A percentile compares a stretch with the other conserved stretches of the same genome.
phyloP scores from a whole-genome alignment of 1,140 invertebrate species.

The Kradibia gibbosae region DNA sequence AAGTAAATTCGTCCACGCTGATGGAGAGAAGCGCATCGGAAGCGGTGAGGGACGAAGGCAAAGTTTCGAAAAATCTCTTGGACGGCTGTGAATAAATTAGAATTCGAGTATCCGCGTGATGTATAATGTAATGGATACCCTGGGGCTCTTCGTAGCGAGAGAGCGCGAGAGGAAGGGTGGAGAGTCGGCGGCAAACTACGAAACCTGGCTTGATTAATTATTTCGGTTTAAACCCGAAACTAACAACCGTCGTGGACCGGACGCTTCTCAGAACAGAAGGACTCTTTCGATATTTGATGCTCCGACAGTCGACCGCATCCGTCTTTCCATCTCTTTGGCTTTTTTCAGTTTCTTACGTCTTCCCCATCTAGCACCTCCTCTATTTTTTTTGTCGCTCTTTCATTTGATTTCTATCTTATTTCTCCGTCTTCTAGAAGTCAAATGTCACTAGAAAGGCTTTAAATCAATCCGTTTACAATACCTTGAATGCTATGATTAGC shows the following conservation, averaged over 20 bases:
- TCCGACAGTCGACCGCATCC: conserved; percentile 38
- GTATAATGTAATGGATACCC: conserved; percentile 72
- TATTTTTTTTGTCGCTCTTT: conserved; percentile 14
- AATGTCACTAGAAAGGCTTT: conserved; percentile 45
- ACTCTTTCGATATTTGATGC: conserved; percentile 51
- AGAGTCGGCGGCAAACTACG: conserved; percentile 25
- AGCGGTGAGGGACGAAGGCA: conserved; percentile 37
- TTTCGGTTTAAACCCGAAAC: conserved; percentile 63
- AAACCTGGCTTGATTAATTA: conserved; percentile 65
- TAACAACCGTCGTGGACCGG: conserved; percentile 55
- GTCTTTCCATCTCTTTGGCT: conserved; percentile 43
- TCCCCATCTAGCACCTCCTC: conserved; percentile 29
- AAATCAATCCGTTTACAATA: conserved; percentile 48
- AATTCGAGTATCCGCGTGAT: conserved; percentile 69
- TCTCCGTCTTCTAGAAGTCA: conserved; percentile 17
- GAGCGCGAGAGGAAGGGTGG: not conserved
- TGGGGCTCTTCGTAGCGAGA: conserved; percentile 47
- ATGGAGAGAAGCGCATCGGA: conserved; percentile 37
- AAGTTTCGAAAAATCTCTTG: conserved; percentile 57
- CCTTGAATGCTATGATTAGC: conserved; percentile 41
- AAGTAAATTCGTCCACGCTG: conserved; percentile 42
- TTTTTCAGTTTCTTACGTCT: conserved; percentile 19
- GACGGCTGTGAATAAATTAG: conserved; percentile 69
- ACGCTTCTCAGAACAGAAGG: conserved; percentile 58
- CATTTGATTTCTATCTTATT: conserved; percentile 45